phyloP scores from a whole-genome alignment of 2,113 vertebrate species.

The Hydrochoerus hydrochaeris region DNA sequence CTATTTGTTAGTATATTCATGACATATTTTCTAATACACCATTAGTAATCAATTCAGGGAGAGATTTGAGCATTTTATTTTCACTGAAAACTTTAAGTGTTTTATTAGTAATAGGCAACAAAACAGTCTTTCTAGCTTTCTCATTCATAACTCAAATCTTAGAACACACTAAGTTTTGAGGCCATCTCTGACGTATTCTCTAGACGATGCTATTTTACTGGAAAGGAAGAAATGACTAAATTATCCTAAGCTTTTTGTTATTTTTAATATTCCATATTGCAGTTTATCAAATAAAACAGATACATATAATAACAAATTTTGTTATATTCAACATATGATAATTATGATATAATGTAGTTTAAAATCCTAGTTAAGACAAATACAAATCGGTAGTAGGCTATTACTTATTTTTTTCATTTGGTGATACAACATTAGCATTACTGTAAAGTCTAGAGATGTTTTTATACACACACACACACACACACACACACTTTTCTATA shows the following conservation, averaged over 20 bases:
- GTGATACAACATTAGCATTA: not conserved
- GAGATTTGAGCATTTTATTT: conserved; percentile 12
- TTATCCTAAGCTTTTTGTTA: not conserved
- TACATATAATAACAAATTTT: not conserved
- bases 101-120: not conserved
- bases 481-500: not conserved
- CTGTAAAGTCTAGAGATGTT: conserved; percentile 14
- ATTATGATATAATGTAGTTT: conserved; percentile 13
- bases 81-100: not conserved
- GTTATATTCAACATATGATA: not conserved
- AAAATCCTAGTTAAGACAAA: conserved; percentile 16
- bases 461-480: not conserved
- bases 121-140: not conserved
- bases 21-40: not conserved
- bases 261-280: not conserved
- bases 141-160: not conserved
- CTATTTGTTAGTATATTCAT: not conserved
- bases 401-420: not conserved
- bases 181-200: not conserved
- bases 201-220: not conserved
- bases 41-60: conserved; percentile 1
- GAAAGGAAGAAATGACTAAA: not conserved
- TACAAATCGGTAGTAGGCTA: not conserved
- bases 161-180: conserved; percentile 6
- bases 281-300: not conserved